These are phyloP conservation scores for Tetrao urogallus DNA, from an alignment of 2,113 vertebrate genomes.

Conservation along the genomic window DNA sequence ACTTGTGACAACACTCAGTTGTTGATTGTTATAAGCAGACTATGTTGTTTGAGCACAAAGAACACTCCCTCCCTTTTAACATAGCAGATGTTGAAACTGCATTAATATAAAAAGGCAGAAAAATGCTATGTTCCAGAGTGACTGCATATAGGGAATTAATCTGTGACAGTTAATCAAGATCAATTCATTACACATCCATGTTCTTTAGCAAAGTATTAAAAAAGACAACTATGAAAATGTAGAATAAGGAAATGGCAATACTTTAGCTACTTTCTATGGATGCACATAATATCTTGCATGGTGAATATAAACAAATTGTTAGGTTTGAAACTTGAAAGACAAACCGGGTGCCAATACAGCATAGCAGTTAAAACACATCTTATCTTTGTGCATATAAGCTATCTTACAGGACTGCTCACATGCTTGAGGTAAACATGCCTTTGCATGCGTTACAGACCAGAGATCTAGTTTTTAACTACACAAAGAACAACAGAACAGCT, in stretches of 20 bases:
- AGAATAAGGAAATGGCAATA: background rate
- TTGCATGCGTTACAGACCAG: background rate
- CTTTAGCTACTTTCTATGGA: background rate
- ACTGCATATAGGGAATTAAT: background rate
- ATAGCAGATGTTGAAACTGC: background rate
- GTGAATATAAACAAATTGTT: background rate
- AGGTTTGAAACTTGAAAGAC: background rate
- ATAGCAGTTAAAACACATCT: background rate
- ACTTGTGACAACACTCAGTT: background rate
- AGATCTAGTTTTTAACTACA: background rate
- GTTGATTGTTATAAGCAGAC: background rate
- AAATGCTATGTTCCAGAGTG: background rate
- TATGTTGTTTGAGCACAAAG: background rate
- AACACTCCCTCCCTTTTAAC: background rate
- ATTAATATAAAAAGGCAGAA: background rate
- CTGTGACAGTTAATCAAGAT: background rate
- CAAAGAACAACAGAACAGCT: background rate
- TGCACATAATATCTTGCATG: background rate
- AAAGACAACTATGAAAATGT: background rate
- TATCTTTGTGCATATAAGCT: background rate
- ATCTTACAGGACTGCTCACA: background rate
- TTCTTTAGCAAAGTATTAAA: background rate
- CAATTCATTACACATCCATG: fast-evolving
- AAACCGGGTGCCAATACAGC: background rate
- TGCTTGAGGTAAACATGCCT: background rate